phyloP scores from a whole-genome alignment of 92 coral and sea anemone species.

The Hydrozoanthus gracilis region DNA sequence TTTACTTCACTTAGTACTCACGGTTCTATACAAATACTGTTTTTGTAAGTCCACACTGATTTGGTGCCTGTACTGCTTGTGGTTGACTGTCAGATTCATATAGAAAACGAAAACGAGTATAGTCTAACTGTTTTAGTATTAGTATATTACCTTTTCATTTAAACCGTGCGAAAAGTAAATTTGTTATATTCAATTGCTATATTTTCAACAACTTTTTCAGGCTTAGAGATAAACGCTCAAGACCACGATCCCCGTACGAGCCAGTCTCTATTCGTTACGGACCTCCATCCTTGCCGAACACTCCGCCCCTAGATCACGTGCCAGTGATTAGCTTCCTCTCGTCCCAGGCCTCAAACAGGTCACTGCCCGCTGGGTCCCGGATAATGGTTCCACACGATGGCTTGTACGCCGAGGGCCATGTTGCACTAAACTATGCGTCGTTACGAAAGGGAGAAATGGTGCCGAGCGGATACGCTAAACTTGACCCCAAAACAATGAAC shows the following conservation, averaged over 20 bases:
- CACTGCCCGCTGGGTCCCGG: not conserved
- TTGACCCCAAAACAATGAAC: conserved; percentile 32
- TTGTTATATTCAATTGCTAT: not conserved
- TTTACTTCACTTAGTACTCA: no score
- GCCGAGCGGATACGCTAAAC: conserved; percentile 18
- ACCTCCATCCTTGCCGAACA: conserved; percentile 11
- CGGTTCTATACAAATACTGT: no score
- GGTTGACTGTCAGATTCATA: no score
- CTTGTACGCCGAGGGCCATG: conserved; percentile 36
- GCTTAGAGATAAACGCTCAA: conserved; percentile 16
- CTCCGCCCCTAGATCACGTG: conserved; percentile 14
- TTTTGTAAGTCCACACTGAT: no score
- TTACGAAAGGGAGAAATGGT: not conserved
- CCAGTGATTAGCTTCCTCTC: not conserved
- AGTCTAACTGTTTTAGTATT: no score
- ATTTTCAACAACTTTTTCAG: not conserved
- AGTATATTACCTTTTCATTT: no score
- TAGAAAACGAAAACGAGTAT: no score
- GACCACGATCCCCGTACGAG: conserved; percentile 34
- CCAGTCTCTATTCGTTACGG: conserved; percentile 37
- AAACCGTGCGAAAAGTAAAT: not conserved
- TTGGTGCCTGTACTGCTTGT: no score
- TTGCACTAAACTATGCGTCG: conserved; percentile 24
- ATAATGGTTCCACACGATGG: conserved; percentile 13
- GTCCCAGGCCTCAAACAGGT: not conserved